These are phyloP conservation scores for Craniophora ligustri DNA, from an alignment of 2,888 invertebrate species.

Conservation along the genomic window DNA sequence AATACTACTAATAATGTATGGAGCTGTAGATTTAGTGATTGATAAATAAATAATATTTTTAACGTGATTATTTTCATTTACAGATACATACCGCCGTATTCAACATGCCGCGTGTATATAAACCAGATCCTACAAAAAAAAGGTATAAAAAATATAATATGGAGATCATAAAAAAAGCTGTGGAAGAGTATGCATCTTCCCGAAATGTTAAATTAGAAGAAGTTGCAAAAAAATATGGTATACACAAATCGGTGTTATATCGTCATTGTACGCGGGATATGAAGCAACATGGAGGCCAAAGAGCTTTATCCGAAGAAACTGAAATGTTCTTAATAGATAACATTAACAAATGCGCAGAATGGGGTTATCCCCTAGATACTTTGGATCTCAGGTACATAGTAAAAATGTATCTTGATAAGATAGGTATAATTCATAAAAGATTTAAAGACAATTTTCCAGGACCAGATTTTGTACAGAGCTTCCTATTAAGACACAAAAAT, in stretches of 20 bases:
- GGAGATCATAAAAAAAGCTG: slow-evolving; percentile 17
- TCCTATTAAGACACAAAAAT: slow-evolving; percentile 47
- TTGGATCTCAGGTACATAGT: slow-evolving; percentile 45
- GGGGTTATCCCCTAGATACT: slow-evolving; percentile 51
- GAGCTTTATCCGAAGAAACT: slow-evolving; percentile 27
- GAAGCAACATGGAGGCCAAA: slow-evolving; percentile 49
- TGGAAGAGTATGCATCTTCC: slow-evolving; percentile 10
- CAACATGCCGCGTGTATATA: slow-evolving; percentile 22
- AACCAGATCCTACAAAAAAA: slow-evolving; percentile 14
- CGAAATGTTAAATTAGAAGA: slow-evolving; percentile 3
- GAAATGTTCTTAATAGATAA: slow-evolving; percentile 42
- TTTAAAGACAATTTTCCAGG: slow-evolving; percentile 53
- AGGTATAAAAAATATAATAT: slow-evolving; percentile 23
- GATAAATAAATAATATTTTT: slow-evolving; percentile 19
- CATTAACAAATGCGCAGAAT: slow-evolving; percentile 49
- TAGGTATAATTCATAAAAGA: slow-evolving; percentile 31
- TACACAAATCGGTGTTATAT: slow-evolving; percentile 36
- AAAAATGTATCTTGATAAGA: slow-evolving; percentile 47
- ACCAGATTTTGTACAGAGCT: slow-evolving; percentile 41
- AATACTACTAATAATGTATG: slow-evolving; percentile 6
- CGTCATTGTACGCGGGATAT: slow-evolving; percentile 35
- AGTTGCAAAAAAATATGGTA: slow-evolving; percentile 33
- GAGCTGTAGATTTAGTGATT: slow-evolving; percentile 9
- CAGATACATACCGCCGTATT: slow-evolving; percentile 15
- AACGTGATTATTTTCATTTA: slow-evolving; percentile 24